Conservation (phyloP, 1,140 invertebrate species). For the Plectrocnemia conspersa region DNA sequence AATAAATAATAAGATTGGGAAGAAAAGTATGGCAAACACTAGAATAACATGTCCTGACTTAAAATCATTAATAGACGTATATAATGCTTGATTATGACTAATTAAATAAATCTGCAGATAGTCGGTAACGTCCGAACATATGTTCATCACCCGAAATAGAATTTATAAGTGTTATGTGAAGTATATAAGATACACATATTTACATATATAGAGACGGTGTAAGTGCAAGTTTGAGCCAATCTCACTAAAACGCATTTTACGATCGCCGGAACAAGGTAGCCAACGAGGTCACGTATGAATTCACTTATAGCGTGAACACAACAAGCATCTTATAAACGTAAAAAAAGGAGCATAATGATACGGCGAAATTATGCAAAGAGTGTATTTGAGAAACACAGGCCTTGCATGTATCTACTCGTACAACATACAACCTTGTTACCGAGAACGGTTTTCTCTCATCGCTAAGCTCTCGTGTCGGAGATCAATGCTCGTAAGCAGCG, state of each 20-base stretch:
- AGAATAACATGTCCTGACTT: no score
- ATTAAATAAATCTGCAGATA: no score
- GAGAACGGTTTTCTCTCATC: background rate
- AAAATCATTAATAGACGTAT: no score
- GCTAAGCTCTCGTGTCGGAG: constrained; percentile 4
- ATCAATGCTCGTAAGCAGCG: constrained; percentile 6
- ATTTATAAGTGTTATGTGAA: no score
- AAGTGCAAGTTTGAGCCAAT: no score
- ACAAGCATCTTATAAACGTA: background rate
- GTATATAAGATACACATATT: no score
- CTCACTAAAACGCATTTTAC: constrained; percentile 18
- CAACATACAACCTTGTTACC: constrained; percentile 6
- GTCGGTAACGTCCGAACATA: no score
- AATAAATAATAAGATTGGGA: no score
- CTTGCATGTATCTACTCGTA: no score
- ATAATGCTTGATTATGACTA: no score
- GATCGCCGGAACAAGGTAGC: background rate
- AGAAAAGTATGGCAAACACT: no score
- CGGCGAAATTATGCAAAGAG: constrained; percentile 21
- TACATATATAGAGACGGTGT: constrained; percentile 8
- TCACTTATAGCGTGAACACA: constrained; percentile 14
- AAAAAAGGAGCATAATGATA: constrained; percentile 17
- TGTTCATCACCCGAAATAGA: no score
- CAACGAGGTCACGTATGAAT: constrained; percentile 17
- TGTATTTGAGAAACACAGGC: constrained; percentile 14